Base-by-base conservation (phyloP, 2,888 invertebrate genomes). In the Noctua fimbriata region DNA sequence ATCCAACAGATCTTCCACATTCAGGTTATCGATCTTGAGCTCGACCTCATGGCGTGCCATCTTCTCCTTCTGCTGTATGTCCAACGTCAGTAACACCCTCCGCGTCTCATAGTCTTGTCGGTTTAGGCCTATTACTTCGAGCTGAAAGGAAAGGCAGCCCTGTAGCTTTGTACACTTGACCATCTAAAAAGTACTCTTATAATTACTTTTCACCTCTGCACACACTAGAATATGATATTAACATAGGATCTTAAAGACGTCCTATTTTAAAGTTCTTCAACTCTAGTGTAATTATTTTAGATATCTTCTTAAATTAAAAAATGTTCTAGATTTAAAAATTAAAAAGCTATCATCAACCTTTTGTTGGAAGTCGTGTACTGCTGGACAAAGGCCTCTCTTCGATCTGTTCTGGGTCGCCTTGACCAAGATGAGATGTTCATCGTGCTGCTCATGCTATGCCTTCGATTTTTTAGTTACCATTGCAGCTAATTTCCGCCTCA, bases 21-120 rank as follows among this genome's bases (percentile, higher is more conserved):
- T 99, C 44, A 99, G 95, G 94, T 99, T 99, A 93, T 99, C 98
- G 71, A 99, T 98, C 95, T 99, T 99, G 91, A 99, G 96, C 92
- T 98, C 98, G 10, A 99, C 98, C 90, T 99, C 98, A 92, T 98
- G 98, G 67, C 97, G 97, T 0, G 98, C 98, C 84, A 98, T 97
- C 86, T 97, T 97, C 80, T 97, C 95, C 91, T 98, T 98, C 28
- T 97, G 97, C 6, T 97, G 95, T 24, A 99, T 97, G 75, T 97
- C 97, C 78, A 98, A 96, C 0, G 97, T 97, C 16, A 98, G 92
- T 0, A 97, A 94, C 65, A 97, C 96, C 36, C 97, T 97, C 1
- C 98, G 97, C 0, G 98, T 98, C 91, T 98, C 98, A 92, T 98
- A 99, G 72, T 98, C 98, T 90, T 98, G 97, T 12, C 98, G 97